A percentile compares a stretch with the other conserved stretches of the same genome.
Conservation (phyloP, 2,888 invertebrate species). For the Drosophila infuscata region DNA sequence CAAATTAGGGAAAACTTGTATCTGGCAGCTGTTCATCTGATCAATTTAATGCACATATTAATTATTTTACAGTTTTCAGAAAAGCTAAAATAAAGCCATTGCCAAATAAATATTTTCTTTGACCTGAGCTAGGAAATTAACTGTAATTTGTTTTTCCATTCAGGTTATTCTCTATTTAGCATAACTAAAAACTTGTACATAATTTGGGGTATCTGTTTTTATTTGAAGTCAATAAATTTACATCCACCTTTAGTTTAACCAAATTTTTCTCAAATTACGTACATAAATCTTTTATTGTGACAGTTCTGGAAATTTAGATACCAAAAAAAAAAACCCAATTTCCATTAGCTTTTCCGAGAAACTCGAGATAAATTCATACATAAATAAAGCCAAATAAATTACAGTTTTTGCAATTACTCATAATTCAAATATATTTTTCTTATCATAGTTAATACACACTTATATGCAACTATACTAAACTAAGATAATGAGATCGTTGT, state of each 20-base stretch:
- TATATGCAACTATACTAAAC: constrained; percentile 32
- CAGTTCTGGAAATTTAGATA: background rate
- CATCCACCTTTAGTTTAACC: background rate
- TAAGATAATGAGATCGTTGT: constrained; percentile 71
- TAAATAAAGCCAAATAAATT: constrained; percentile 26
- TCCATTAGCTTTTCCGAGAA: constrained; percentile 6
- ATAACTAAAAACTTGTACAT: background rate
- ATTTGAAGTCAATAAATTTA: background rate
- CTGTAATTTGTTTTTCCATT: background rate
- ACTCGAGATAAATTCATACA: no score
- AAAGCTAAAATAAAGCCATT: background rate
- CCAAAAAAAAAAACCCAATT: background rate
- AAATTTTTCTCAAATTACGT: background rate
- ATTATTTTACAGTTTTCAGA: background rate
- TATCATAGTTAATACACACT: constrained; percentile 22
- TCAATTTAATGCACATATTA: background rate
- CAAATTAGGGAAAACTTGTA: background rate
- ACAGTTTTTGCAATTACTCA: constrained; percentile 30
- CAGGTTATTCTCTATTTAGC: background rate
- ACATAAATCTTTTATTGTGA: background rate
- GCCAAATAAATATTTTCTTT: background rate
- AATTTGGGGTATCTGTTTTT: background rate
- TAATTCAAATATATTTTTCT: constrained; percentile 43
- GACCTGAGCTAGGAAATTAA: background rate
- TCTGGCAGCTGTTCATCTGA: background rate